A percentile compares a stretch with the other conserved stretches of the same genome.
Evolutionary conservation across 2,113 vertebrate species (phyloP).

Genomic region (Origma solitaria): DNA sequence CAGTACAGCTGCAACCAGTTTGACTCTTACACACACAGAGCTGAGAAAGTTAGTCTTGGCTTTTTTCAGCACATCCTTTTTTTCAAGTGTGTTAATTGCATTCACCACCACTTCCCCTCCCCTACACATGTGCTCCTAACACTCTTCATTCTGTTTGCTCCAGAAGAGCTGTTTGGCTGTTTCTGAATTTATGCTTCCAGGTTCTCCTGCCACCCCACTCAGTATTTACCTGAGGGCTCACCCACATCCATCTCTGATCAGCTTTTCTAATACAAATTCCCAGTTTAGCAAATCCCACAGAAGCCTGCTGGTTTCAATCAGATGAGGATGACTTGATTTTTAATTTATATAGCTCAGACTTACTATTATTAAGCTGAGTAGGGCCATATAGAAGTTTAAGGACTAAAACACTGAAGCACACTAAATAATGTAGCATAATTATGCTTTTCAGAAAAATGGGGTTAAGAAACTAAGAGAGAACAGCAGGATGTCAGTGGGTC

Average conservation of each 20-base stretch:
- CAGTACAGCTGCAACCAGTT: neutral
- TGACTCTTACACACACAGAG: neutral
- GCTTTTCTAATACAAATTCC: neutral
- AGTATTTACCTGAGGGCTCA: accelerated
- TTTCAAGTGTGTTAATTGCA: neutral
- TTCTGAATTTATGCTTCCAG: neutral
- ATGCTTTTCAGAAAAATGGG: neutral
- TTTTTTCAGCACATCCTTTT: neutral
- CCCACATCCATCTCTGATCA: neutral
- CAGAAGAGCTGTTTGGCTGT: neutral
- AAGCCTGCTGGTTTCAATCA: neutral
- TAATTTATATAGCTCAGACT: neutral
- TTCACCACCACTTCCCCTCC: neutral
- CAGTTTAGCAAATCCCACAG: neutral
- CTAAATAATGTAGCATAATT: neutral
- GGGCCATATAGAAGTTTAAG: neutral
- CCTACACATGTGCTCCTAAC: neutral
- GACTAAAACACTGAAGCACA: neutral
- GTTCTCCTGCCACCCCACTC: neutral
- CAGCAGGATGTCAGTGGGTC: neutral
- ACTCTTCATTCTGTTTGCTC: neutral
- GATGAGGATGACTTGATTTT: neutral
- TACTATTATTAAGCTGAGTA: neutral
- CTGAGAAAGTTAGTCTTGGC: neutral
- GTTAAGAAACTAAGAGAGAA: neutral